Conservation (phyloP, 2,797 vertebrate species). For the Hybognathus amarus region DNA sequence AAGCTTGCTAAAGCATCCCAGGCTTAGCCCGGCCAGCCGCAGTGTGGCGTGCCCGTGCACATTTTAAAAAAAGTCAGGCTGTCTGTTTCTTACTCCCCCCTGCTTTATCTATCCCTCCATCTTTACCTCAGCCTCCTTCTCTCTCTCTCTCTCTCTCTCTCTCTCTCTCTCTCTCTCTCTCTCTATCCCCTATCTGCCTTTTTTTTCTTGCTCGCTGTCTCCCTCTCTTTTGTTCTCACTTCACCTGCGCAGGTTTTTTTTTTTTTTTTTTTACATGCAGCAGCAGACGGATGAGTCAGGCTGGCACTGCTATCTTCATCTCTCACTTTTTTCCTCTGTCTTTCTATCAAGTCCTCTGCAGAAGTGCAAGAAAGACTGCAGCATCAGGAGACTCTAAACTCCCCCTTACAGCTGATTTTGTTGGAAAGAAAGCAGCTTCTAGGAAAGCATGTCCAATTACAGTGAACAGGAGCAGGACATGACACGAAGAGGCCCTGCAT, state of each 20-base stretch:
- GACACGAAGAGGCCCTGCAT: background rate
- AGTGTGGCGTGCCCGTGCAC: constrained; percentile 83
- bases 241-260: constrained; percentile 75
- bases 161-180: constrained; percentile 25
- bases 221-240: constrained; percentile 66
- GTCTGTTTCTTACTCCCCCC: constrained; percentile 61
- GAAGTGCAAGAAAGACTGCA: constrained; percentile 46
- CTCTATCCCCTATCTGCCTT: constrained; percentile 17
- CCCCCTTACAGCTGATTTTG: constrained; percentile 28
- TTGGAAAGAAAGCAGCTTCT: background rate
- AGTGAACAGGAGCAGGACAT: background rate
- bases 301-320: constrained; percentile 52
- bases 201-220: constrained; percentile 43
- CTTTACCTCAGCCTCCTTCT: constrained; percentile 20
- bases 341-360: constrained; percentile 37
- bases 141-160: constrained; percentile 12
- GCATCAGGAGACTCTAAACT: constrained; percentile 42
- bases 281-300: constrained; percentile 79
- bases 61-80: constrained; percentile 74
- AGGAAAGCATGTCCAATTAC: background rate
- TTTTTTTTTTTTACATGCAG: constrained; percentile 72
- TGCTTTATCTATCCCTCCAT: constrained; percentile 62
- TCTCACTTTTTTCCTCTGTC: constrained; percentile 33
- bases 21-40: constrained; percentile 74
- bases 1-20: constrained; percentile 69